A percentile compares a stretch with the other conserved stretches of the same genome.
These are phyloP conservation scores for Tethya wilhelma DNA, from an alignment of 37 sponge, comb jelly and placozoan genomes.

Conservation along the genomic window DNA sequence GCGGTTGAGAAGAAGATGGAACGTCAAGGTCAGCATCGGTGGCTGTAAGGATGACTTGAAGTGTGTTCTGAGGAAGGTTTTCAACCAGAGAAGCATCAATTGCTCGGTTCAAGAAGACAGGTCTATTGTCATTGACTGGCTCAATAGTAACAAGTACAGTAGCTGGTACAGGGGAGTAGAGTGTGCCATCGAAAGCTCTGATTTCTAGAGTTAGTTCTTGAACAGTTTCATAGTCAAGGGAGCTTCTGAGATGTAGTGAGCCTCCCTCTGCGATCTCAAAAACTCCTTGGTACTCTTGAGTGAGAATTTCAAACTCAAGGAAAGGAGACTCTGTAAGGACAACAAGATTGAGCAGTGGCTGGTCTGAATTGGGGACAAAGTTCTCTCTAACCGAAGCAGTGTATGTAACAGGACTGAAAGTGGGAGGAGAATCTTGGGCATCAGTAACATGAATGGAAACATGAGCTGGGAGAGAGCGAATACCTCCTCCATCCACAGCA, in stretches of 20 bases:
- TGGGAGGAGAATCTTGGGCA: slow-evolving; percentile 41
- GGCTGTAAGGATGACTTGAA: slow-evolving; percentile 8
- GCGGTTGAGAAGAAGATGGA: neutral
- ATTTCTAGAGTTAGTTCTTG: slow-evolving; percentile 15
- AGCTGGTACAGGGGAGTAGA: slow-evolving; percentile 36
- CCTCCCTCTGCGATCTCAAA: slow-evolving; percentile 29
- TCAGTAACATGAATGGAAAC: slow-evolving; percentile 37
- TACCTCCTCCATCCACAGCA: slow-evolving; percentile 68
- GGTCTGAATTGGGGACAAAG: slow-evolving; percentile 1
- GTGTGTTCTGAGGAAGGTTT: slow-evolving; percentile 22
- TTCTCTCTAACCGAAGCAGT: slow-evolving; percentile 45
- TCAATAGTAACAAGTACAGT: slow-evolving; percentile 25
- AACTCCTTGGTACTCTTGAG: neutral
- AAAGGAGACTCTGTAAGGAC: slow-evolving; percentile 21
- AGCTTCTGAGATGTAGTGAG: neutral
- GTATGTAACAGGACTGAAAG: slow-evolving; percentile 28
- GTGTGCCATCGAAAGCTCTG: slow-evolving; percentile 35
- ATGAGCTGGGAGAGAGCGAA: slow-evolving; percentile 19
- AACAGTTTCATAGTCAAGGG: slow-evolving; percentile 53
- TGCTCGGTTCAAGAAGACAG: slow-evolving; percentile 21
- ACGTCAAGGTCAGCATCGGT: slow-evolving; percentile 41
- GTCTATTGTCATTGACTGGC: slow-evolving; percentile 59
- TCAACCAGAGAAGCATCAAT: slow-evolving; percentile 28
- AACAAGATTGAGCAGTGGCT: slow-evolving; percentile 19
- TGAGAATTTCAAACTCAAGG: neutral